These are phyloP conservation scores for Dynastes maya DNA, from an alignment of 2,888 invertebrate genomes.

Conservation along the genomic window DNA sequence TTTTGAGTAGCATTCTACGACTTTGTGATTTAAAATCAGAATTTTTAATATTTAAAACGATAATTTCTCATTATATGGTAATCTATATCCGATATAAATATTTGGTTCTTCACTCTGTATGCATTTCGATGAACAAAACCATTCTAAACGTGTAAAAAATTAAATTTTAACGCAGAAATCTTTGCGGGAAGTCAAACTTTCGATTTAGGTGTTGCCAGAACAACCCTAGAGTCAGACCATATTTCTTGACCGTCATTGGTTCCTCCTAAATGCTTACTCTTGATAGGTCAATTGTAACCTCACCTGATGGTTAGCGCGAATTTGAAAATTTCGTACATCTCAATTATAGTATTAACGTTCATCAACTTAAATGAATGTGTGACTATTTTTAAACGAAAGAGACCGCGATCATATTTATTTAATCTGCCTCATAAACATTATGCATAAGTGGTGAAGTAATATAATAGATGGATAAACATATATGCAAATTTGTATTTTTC, in stretches of 20 bases:
- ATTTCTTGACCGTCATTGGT: constrained; percentile 59
- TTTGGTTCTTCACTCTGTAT: constrained; percentile 1
- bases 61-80: constrained; percentile 47
- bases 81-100: constrained; percentile 32
- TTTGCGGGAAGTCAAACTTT: constrained; percentile 43
- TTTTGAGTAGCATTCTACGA: constrained; percentile 21
- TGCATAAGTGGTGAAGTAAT: not conserved
- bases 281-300: constrained; percentile 54
- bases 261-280: constrained; percentile 39
- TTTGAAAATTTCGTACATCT: constrained; percentile 53
- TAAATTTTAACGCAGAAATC: constrained; percentile 1
- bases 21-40: constrained; percentile 44
- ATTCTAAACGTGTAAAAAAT: no score
- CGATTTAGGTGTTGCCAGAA: constrained; percentile 50
- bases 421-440: not conserved
- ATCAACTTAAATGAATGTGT: not conserved
- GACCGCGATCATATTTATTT: not conserved
- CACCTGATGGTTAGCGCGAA: constrained; percentile 59
- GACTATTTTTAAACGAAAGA: not conserved
- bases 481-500: not conserved
- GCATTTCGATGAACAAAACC: not conserved
- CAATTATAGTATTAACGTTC: constrained; percentile 3
- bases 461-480: not conserved
- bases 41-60: constrained; percentile 43
- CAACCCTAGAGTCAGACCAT: constrained; percentile 61